Percentiles rank a stretch among this genome's conserved stretches.
Conservation (phyloP, 2,113 vertebrate genomes). For the Thinocorus orbignyianus region DNA sequence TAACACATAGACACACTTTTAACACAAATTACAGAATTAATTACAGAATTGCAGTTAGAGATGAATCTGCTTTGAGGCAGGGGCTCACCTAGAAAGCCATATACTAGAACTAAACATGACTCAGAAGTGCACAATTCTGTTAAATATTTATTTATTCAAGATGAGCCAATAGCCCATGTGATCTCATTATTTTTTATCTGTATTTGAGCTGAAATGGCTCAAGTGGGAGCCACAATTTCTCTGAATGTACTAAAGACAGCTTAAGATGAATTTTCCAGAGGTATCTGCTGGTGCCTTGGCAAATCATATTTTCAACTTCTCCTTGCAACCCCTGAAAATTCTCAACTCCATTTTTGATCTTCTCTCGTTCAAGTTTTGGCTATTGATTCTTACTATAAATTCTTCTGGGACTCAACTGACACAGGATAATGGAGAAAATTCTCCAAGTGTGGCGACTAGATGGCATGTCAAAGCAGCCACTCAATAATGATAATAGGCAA, state of each 20-base stretch:
- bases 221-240: neutral
- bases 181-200: neutral
- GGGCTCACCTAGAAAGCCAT: neutral
- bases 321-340: neutral
- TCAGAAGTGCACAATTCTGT: neutral
- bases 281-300: neutral
- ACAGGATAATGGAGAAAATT: neutral
- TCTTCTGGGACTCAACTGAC: neutral
- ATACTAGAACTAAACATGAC: neutral
- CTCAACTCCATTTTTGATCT: neutral
- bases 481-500: neutral
- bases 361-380: neutral
- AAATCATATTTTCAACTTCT: neutral
- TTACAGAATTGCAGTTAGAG: neutral
- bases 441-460: neutral
- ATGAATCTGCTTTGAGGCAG: neutral
- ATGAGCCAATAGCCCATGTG: neutral
- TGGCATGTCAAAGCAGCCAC: neutral
- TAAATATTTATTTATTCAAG: neutral
- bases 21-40: too few species aligned
- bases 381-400: neutral
- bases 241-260: neutral
- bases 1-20: too few species aligned
- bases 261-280: conserved; percentile 12
- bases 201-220: neutral